Evolutionary conservation across 2,888 invertebrate species (phyloP).

Genomic region (Ennomos quercinarius): DNA sequence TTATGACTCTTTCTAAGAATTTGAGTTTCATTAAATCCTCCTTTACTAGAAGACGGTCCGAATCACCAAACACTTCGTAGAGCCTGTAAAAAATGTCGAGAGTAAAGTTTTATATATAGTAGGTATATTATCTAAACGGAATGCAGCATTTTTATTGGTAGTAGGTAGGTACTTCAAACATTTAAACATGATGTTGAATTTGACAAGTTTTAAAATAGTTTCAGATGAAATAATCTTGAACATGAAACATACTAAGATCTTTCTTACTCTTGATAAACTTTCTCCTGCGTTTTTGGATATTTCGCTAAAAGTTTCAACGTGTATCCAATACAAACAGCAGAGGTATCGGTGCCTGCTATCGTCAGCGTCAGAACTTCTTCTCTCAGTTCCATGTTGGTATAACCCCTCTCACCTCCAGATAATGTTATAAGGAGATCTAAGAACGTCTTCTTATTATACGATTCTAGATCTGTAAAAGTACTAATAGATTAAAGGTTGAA

Average conservation of each 20-base stretch:
- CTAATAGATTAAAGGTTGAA: not conserved
- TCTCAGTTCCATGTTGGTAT: constrained; percentile 80
- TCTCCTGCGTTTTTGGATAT: constrained; percentile 79
- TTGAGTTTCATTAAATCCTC: constrained; percentile 66
- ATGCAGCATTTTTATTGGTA: no score
- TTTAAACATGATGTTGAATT: no score
- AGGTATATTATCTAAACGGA: not conserved
- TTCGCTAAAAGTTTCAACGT: constrained; percentile 73
- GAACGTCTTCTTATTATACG: constrained; percentile 77
- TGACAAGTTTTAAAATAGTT: no score
- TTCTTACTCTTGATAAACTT: constrained; percentile 73
- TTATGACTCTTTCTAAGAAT: constrained; percentile 72
- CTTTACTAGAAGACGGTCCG: constrained; percentile 65
- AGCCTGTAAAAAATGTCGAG: constrained; percentile 50
- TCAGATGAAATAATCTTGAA: no score
- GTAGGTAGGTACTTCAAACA: no score
- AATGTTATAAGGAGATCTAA: constrained; percentile 82
- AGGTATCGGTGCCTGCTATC: constrained; percentile 84
- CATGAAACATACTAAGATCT: no score
- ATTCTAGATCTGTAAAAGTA: constrained; percentile 54
- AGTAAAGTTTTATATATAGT: not conserved
- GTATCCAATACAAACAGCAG: constrained; percentile 73
- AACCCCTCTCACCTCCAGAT: constrained; percentile 78
- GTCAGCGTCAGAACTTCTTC: constrained; percentile 86
- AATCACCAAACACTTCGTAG: constrained; percentile 64